Base-by-base conservation (phyloP, 2,888 invertebrate genomes). In the Antheraea assamensis region DNA sequence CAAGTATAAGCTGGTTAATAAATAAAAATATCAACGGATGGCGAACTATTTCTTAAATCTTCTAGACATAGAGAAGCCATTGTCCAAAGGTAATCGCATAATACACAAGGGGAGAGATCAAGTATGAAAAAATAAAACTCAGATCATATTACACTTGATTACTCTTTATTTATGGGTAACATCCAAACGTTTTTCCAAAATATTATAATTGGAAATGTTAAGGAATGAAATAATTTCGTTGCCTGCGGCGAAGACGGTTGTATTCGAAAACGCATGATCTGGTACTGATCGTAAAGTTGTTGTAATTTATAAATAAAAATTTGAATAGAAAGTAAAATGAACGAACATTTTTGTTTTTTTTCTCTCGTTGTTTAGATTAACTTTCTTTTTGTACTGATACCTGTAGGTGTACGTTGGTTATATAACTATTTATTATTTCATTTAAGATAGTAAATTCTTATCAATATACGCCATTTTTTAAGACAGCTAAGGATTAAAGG, bases 151-250 rank as follows among this genome's bases (percentile, higher is more conserved):
- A 74, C 49, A 70, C 75, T 73, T 75, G 76, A 76, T 78, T 77
- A 76, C 70, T 55, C 8, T 47, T 70, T 72, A 85, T 85, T 84
- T 85, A 84, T 84, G 75, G 78, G 61, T 31, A 35, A 77, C 80
- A 81, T 83, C 81, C 81, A 82, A 84, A 85, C 78, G 81, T 80
- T 79, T 72, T 58, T 61, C 31, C 30, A 47, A 64, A 61, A 80
- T 42, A 42, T 42, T 42, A 42, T 42, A 42, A 42, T 82, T 79
- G 73, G 76, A 74, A 78, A 74, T 72, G 71, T 77, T 76, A 35
- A 71, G 71, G 72, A 61, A 74, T 64, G 42, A 70, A 72, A 77
- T 72, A 75, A 73, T 77, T 74, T 75, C 71, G 42, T 47, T 64
- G 72, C 71, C 73, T 31, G 71, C 49, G 58, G 75, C 71, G 68